Evolutionary conservation across 2,113 vertebrate genomes (phyloP).

Genomic region (Romanogobio albipinnatus): DNA sequence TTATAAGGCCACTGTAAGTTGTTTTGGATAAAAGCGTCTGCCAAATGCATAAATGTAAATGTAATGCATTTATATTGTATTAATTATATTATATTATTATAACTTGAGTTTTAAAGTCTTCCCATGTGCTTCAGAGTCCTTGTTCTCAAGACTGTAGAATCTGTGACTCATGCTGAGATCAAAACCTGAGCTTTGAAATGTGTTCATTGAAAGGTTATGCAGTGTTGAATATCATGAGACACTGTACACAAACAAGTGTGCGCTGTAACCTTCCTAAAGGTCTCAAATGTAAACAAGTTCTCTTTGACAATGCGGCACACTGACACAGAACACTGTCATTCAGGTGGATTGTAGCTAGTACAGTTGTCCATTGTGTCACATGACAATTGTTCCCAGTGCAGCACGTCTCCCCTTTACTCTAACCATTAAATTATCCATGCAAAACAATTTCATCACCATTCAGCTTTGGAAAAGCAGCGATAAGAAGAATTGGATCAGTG

Average conservation of each 20-base stretch:
- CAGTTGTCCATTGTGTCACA: background rate
- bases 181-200: background rate
- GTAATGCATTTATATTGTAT: background rate
- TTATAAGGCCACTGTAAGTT: no score
- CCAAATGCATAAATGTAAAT: no score
- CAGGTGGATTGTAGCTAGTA: background rate
- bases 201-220: background rate
- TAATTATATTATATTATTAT: background rate
- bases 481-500: background rate
- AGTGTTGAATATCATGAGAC: conserved; percentile 14
- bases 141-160: background rate
- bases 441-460: conserved; percentile 4
- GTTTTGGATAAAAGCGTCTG: no score
- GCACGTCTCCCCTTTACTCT: background rate
- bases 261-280: background rate
- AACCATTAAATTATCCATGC: background rate
- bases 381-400: background rate
- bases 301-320: background rate
- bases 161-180: background rate
- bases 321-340: background rate
- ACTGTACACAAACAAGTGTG: conserved; percentile 19
- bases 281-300: background rate
- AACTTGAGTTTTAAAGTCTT: background rate
- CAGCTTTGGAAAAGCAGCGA: background rate
- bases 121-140: background rate